phyloP scores from a whole-genome alignment of 2,888 invertebrate genomes.

The Empis livida region DNA sequence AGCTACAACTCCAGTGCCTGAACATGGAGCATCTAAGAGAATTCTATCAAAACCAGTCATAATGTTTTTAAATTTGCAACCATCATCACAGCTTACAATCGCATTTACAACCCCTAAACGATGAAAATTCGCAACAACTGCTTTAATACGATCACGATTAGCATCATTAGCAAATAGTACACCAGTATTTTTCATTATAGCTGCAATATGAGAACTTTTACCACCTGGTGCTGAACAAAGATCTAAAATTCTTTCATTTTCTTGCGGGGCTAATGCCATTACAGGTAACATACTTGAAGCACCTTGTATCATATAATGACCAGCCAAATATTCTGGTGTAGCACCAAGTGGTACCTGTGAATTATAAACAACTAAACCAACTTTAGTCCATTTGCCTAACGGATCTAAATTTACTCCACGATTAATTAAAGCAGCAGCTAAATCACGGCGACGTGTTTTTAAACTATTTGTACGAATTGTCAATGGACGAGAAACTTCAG shows the following conservation, averaged over 20 bases:
- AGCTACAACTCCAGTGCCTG: slow-evolving; percentile 94
- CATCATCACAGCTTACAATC: slow-evolving; percentile 81
- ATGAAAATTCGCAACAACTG: slow-evolving; percentile 93
- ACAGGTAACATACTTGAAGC: slow-evolving; percentile 95
- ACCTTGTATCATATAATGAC: slow-evolving; percentile 94
- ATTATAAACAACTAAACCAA: slow-evolving; percentile 91
- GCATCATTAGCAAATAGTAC: slow-evolving; percentile 92
- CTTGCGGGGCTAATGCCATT: slow-evolving; percentile 94
- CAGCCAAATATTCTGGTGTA: slow-evolving; percentile 97
- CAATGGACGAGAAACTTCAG: slow-evolving; percentile 83
- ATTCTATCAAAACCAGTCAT: slow-evolving; percentile 92
- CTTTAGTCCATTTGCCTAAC: slow-evolving; percentile 96
- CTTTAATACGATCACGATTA: slow-evolving; percentile 77
- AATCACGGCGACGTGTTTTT: slow-evolving; percentile 80
- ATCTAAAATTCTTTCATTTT: slow-evolving; percentile 86
- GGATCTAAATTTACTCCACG: slow-evolving; percentile 97
- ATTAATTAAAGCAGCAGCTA: slow-evolving; percentile 89
- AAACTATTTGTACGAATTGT: slow-evolving; percentile 93
- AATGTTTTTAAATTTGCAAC: slow-evolving; percentile 67
- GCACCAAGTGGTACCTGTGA: slow-evolving; percentile 95
- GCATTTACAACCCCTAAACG: slow-evolving; percentile 91
- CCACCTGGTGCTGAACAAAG: slow-evolving; percentile 99
- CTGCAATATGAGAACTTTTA: slow-evolving; percentile 94
- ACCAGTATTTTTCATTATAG: slow-evolving; percentile 97
- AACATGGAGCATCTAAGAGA: slow-evolving; percentile 94